These are phyloP conservation scores for Toxotes lorentzi DNA, from an alignment of 2,797 vertebrate genomes.

Conservation along the genomic window DNA sequence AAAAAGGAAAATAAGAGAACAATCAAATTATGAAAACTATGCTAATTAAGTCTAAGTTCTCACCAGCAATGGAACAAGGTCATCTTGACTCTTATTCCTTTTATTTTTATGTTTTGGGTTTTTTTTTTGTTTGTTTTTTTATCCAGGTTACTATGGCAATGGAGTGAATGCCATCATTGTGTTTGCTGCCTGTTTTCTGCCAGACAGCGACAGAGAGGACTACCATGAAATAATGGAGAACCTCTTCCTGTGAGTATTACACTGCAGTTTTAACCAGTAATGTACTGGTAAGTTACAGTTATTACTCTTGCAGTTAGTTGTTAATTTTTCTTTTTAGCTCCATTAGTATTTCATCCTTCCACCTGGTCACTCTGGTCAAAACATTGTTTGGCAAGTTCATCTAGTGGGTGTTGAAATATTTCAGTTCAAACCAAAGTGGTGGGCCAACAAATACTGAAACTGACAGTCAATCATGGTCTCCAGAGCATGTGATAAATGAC, in stretches of 20 bases:
- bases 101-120: conserved; percentile 25
- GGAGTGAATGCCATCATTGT: conserved; percentile 98
- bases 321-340: not conserved
- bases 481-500: not conserved
- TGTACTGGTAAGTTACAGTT: not conserved
- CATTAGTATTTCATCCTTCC: not conserved
- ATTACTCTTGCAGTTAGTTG: not conserved
- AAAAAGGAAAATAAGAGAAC: conserved; percentile 37
- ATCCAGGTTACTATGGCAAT: conserved; percentile 94
- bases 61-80: conserved; percentile 25
- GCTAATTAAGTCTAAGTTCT: conserved; percentile 39
- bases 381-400: not conserved
- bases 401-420: not conserved
- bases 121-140: not conserved
- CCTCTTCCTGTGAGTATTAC: conserved; percentile 93
- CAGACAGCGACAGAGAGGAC: conserved; percentile 94
- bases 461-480: not conserved
- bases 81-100: conserved; percentile 31
- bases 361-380: not conserved
- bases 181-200: conserved; percentile 98
- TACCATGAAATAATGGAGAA: conserved; percentile 99
- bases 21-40: conserved; percentile 50
- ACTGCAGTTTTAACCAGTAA: not conserved
- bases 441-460: no score
- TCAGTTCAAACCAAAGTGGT: not conserved